Evolutionary conservation across 2,888 invertebrate genomes (phyloP), one percentile per base, ranked within the genome.

Genomic region (Yponomeuta cagnagella): DNA sequence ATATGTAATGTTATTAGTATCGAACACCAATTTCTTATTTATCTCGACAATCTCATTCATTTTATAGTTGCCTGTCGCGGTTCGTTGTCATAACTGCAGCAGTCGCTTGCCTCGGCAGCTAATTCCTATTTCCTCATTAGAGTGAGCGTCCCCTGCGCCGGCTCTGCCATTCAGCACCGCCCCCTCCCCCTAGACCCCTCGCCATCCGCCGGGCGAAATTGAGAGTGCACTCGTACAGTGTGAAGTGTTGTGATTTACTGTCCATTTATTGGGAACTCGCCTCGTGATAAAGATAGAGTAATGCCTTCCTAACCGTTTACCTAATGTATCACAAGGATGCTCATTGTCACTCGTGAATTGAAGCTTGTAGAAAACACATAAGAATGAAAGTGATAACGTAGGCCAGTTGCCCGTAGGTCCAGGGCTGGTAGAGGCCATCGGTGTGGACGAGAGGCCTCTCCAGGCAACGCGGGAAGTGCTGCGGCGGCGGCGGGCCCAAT

Each of bases 101-200:
- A 52, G 68, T 85, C 79, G 77, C 80, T 82, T 83, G 82, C 84
- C 86, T 83, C 85, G 85, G 82, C 84, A 82, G 89, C 88, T 92
- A 92, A 92, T 92, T 91, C 88, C 81, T 91, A 89, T 90, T 90
- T 92, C 91, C 91, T 92, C 91, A 92, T 92, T 91, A 91, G 52
- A 58, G 82, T 76, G 77, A 78, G 77, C 63, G 80, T 83, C 70
- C 84, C 83, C 85, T 74, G 76, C 73, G 77, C 79, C 76, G 75
- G 81, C 77, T 79, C 78, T 81, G 82, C 85, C 88, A 86, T 89
- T 88, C 87, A 88, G 79, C 79, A 33, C 68, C 52, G 79, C 78
- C 73, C 75, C 76, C 79, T 72, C 72, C 72, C 72, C 74, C 73
- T 73, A 71, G 76, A 76, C 67, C 75, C 72, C 72, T 73, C 77